Evolutionary conservation across 1,140 invertebrate genomes (phyloP).

Genomic region (Prorops nasuta): DNA sequence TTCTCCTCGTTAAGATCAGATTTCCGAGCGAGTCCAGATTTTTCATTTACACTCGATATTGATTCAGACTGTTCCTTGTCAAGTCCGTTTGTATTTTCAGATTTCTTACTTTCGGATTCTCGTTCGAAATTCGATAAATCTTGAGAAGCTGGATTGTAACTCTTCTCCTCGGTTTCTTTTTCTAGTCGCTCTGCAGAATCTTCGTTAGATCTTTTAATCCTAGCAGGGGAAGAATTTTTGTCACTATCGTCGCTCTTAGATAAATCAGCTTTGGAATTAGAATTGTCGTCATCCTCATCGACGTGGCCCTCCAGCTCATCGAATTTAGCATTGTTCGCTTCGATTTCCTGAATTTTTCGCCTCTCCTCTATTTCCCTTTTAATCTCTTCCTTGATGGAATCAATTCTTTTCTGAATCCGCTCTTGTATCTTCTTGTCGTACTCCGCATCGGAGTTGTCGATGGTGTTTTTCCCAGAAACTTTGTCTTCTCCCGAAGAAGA

Average conservation of each 20-base stretch:
- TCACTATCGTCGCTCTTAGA: background rate
- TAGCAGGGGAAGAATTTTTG: too few species aligned
- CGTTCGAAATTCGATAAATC: too few species aligned
- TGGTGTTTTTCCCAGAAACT: too few species aligned
- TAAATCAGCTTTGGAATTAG: background rate
- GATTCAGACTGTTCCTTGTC: too few species aligned
- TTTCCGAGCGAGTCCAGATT: too few species aligned
- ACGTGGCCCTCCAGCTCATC: constrained; percentile 17
- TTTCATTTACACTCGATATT: too few species aligned
- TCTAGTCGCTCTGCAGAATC: background rate
- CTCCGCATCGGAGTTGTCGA: constrained; percentile 7
- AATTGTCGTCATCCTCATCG: background rate
- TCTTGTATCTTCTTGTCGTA: constrained; percentile 31
- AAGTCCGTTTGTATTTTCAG: too few species aligned
- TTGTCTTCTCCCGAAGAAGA: too few species aligned
- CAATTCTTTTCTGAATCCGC: constrained; percentile 33
- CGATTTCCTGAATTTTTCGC: constrained; percentile 20
- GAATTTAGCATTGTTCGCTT: constrained; percentile 31
- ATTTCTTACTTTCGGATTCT: too few species aligned
- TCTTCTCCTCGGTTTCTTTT: background rate
- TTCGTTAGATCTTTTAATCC: too few species aligned
- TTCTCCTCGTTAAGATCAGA: too few species aligned
- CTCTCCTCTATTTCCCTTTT: constrained; percentile 30
- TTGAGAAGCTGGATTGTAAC: too few species aligned
- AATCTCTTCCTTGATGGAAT: constrained; percentile 37